Percentiles rank a stretch among this genome's conserved stretches.
phyloP scores from a whole-genome alignment of 2,888 invertebrate species.

The Acanthosepion lycidas region DNA sequence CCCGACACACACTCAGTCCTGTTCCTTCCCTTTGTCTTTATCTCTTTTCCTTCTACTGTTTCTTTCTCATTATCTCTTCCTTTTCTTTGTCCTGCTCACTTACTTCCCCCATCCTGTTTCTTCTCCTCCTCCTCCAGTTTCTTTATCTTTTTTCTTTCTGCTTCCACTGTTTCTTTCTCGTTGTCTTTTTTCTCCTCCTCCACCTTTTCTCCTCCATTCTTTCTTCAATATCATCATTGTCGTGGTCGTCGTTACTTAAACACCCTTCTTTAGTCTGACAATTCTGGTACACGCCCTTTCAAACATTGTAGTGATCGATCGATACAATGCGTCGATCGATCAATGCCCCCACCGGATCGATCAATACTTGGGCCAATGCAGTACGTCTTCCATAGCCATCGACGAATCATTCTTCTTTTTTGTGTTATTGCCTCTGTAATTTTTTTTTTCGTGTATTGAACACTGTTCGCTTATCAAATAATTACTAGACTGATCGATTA shows the following conservation, averaged over 20 bases:
- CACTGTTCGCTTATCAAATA: too few species aligned
- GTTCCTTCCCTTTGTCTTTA: neutral
- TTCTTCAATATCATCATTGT: neutral
- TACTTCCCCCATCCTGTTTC: too few species aligned
- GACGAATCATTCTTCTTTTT: neutral
- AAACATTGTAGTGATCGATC: neutral
- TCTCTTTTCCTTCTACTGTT: neutral
- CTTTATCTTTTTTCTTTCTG: neutral
- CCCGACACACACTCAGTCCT: too few species aligned
- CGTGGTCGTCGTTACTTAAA: neutral
- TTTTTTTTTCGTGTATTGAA: neutral
- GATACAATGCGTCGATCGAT: neutral
- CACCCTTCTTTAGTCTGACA: neutral
- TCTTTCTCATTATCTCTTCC: neutral
- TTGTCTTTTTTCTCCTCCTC: neutral
- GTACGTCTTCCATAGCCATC: conserved; percentile 33
- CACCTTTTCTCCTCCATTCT: neutral
- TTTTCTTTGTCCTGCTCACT: neutral
- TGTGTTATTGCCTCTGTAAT: neutral
- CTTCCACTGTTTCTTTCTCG: neutral
- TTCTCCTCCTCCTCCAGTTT: neutral
- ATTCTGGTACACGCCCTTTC: conserved; percentile 3
- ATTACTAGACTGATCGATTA: too few species aligned
- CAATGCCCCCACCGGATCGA: neutral
- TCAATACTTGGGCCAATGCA: neutral